phyloP scores from a whole-genome alignment of 2,888 invertebrate genomes.

The Drosophila nigritarsus region DNA sequence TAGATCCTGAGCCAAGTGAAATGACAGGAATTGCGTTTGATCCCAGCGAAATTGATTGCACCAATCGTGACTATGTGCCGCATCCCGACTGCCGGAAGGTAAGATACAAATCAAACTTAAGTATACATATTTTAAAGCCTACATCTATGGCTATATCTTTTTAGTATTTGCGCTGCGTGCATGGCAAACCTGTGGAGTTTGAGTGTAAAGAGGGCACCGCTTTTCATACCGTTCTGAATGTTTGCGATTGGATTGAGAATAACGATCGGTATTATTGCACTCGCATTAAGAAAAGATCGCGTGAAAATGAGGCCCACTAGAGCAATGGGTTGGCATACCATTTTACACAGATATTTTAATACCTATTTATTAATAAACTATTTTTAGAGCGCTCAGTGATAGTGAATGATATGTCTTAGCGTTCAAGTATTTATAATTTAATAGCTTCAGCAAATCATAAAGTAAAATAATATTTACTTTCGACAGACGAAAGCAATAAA shows the following conservation, averaged over 20 bases:
- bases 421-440: constrained; percentile 34
- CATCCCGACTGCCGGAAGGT: constrained; percentile 88
- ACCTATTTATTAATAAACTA: constrained; percentile 38
- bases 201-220: constrained; percentile 91
- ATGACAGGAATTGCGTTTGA: constrained; percentile 64
- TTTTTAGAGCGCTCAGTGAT: constrained; percentile 25
- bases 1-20: constrained; percentile 35
- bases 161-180: constrained; percentile 94
- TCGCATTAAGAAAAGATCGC: constrained; percentile 60
- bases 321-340: constrained; percentile 3
- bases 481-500: constrained; percentile 67
- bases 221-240: constrained; percentile 89
- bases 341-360: constrained; percentile 31
- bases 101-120: constrained; percentile 15
- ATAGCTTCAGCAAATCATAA: constrained; percentile 24
- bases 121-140: not conserved
- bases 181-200: constrained; percentile 90
- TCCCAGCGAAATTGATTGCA: constrained; percentile 85
- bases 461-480: constrained; percentile 44
- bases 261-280: constrained; percentile 87
- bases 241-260: constrained; percentile 93
- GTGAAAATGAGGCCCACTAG: constrained; percentile 63
- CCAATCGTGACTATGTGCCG: constrained; percentile 86
- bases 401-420: constrained; percentile 26
- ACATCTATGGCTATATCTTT: not conserved